phyloP scores from a whole-genome alignment of 2,797 vertebrate species.

The Nyctibius grandis region DNA sequence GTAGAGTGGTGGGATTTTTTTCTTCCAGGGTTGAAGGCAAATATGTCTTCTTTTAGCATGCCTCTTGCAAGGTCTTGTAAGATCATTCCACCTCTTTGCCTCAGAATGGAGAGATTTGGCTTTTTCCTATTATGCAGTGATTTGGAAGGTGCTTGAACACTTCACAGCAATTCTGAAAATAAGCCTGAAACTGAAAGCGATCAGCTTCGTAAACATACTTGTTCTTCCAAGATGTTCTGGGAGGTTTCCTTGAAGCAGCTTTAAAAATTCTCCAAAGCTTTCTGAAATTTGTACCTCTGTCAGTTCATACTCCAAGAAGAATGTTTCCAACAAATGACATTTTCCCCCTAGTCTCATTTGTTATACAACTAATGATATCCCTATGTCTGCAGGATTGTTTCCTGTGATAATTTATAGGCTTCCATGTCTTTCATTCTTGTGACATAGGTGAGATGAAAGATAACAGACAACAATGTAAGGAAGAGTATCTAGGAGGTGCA shows the following conservation, averaged over 20 bases:
- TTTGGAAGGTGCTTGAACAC: not conserved
- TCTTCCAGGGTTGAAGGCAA: not conserved
- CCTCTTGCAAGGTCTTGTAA: not conserved
- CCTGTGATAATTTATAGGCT: not conserved
- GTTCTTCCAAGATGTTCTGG: not conserved
- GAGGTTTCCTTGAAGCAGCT: not conserved
- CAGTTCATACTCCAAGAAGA: not conserved
- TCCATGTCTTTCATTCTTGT: not conserved
- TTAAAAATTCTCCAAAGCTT: not conserved
- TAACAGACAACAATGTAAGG: not conserved
- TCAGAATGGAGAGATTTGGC: not conserved
- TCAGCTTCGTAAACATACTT: not conserved
- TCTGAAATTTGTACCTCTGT: not conserved
- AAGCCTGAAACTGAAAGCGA: not conserved
- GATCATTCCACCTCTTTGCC: not conserved
- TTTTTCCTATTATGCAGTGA: not conserved
- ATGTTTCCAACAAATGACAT: not conserved
- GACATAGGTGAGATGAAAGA: not conserved
- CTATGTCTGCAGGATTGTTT: not conserved
- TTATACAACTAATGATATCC: not conserved
- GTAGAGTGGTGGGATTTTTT: not conserved
- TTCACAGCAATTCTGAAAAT: not conserved
- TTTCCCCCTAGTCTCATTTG: not conserved
- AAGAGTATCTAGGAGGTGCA: not conserved
- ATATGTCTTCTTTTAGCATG: not conserved